A percentile compares a stretch with the other conserved stretches of the same genome.
Conservation (phyloP, 2,888 invertebrate species). For the Vanessa cardui region DNA sequence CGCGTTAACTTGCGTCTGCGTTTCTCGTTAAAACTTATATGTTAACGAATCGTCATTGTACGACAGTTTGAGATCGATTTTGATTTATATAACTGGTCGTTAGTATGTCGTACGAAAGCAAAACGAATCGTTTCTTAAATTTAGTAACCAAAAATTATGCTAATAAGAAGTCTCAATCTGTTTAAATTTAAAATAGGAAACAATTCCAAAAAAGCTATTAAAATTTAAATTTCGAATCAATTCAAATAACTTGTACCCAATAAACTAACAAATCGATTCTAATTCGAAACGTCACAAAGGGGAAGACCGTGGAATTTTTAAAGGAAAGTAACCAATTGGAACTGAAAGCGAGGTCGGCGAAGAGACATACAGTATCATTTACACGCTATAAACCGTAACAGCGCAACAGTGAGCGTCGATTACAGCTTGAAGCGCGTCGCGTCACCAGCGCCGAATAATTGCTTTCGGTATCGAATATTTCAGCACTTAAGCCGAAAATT, state of each 20-base stretch:
- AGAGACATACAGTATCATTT: slow-evolving; percentile 36
- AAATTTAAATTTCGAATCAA: too few relatives aligned
- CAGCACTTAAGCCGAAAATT: slow-evolving; percentile 21
- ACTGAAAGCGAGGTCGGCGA: slow-evolving; percentile 8
- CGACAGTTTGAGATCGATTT: too few relatives aligned
- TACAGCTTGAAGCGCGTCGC: slow-evolving; percentile 35
- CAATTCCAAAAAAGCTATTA: too few relatives aligned
- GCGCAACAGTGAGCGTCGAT: slow-evolving; percentile 32
- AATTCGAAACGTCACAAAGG: slow-evolving; percentile 5
- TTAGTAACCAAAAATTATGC: too few relatives aligned
- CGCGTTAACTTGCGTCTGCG: not conserved
- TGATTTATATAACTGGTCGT: too few relatives aligned
- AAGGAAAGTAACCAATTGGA: slow-evolving; percentile 17
- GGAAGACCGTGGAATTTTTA: slow-evolving; percentile 1
- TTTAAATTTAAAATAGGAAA: too few relatives aligned
- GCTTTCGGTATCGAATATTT: slow-evolving; percentile 38
- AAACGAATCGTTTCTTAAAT: too few relatives aligned
- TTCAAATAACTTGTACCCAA: not conserved
- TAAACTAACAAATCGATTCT: not conserved
- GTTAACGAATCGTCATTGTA: too few relatives aligned
- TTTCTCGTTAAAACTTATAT: not conserved
- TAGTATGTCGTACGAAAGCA: too few relatives aligned
- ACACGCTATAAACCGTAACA: slow-evolving; percentile 39
- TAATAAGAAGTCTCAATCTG: too few relatives aligned
- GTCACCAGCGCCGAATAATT: slow-evolving; percentile 43